A percentile compares a stretch with the other conserved stretches of the same genome.
These are phyloP conservation scores for Atta colombica DNA, from an alignment of 1,140 invertebrate species.

Conservation along the genomic window DNA sequence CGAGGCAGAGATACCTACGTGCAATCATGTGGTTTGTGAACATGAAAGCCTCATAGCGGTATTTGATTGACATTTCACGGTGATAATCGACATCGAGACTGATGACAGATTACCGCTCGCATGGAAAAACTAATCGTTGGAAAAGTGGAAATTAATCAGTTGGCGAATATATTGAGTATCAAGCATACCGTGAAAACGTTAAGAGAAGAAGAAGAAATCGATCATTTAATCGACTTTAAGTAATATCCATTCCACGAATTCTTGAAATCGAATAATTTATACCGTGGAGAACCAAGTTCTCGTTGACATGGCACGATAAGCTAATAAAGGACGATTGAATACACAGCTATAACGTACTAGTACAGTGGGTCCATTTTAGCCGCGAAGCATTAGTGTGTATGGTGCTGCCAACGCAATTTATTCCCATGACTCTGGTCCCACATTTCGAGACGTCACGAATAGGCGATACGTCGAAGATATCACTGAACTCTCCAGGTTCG, in stretches of 20 bases:
- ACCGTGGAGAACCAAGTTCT: background rate
- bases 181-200: background rate
- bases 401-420: background rate
- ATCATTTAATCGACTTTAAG: background rate
- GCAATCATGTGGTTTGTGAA: background rate
- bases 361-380: background rate
- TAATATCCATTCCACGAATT: background rate
- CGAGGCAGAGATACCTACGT: background rate
- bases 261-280: constrained; percentile 10
- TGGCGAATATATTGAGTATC: background rate
- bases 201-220: background rate
- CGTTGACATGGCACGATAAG: background rate
- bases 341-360: background rate
- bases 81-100: constrained; percentile 6
- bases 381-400: background rate
- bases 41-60: background rate
- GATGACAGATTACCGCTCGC: background rate
- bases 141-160: constrained; percentile 28
- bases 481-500: background rate
- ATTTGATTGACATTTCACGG: constrained; percentile 27
- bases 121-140: background rate
- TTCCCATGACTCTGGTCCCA: background rate
- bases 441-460: background rate
- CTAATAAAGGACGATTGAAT: background rate
- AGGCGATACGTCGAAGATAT: background rate